Percentiles rank a stretch among this genome's conserved stretches.
Conservation (phyloP, 1,140 invertebrate species). For the Papilio glaucus region DNA sequence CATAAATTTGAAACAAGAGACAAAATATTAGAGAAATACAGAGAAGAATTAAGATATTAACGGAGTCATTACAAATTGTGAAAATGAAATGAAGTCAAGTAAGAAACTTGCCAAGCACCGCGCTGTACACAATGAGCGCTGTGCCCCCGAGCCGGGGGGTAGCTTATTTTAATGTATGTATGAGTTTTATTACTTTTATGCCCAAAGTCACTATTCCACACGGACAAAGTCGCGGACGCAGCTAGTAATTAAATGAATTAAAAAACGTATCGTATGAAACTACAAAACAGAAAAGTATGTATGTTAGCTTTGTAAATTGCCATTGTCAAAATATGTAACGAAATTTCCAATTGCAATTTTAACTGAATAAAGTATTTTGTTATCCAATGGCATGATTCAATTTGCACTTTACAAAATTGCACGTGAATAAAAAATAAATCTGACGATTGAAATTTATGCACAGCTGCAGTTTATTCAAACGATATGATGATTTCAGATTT, state of each 20-base stretch:
- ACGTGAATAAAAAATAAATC: constrained; percentile 17
- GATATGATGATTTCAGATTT: constrained; percentile 4
- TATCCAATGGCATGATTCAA: constrained; percentile 26
- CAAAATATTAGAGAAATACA: too few relatives aligned
- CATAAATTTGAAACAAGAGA: too few relatives aligned
- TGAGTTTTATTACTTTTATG: too few relatives aligned
- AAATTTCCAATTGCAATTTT: constrained; percentile 20
- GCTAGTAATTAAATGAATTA: not conserved
- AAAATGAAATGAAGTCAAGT: too few relatives aligned
- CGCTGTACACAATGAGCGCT: too few relatives aligned
- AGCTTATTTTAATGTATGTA: too few relatives aligned
- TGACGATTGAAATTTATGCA: constrained; percentile 8
- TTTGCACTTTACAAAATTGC: constrained; percentile 30
- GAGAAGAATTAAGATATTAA: too few relatives aligned
- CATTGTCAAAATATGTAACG: constrained; percentile 19
- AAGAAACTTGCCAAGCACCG: too few relatives aligned
- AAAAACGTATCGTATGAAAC: not conserved
- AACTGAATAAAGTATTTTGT: constrained; percentile 33
- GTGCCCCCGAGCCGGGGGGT: too few relatives aligned
- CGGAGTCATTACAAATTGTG: too few relatives aligned
- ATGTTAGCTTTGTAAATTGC: not conserved
- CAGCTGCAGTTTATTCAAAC: not conserved
- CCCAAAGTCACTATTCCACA: too few relatives aligned
- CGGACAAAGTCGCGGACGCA: too few relatives aligned
- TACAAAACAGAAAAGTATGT: not conserved